A percentile compares a stretch with the other conserved stretches of the same genome.
These are phyloP conservation scores for Paratrypauchen microcephalus DNA, from an alignment of 2,797 vertebrate genomes.

Conservation along the genomic window DNA sequence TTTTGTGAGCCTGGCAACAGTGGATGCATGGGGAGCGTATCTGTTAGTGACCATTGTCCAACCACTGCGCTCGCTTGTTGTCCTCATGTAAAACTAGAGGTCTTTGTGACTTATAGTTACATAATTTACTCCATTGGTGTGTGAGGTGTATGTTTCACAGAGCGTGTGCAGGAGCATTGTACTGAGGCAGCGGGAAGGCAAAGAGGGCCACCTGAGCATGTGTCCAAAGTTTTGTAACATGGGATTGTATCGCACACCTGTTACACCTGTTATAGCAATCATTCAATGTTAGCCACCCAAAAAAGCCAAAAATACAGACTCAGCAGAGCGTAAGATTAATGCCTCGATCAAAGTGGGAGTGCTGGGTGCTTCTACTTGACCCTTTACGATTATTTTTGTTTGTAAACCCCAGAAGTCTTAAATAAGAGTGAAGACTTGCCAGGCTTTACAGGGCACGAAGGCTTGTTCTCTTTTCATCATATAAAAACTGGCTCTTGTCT, in stretches of 20 bases:
- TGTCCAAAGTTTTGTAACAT: not conserved
- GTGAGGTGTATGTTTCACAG: not conserved
- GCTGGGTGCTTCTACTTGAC: not conserved
- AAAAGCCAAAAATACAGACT: not conserved
- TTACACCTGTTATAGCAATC: not conserved
- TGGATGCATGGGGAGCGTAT: not conserved
- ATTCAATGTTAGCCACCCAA: not conserved
- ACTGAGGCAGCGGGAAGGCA: too few relatives aligned
- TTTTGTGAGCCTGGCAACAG: not conserved
- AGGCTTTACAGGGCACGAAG: not conserved
- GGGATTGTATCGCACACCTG: not conserved
- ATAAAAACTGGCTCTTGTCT: not conserved
- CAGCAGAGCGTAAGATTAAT: not conserved
- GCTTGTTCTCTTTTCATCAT: not conserved
- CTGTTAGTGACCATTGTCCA: not conserved
- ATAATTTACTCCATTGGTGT: not conserved
- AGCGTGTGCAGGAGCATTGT: too few relatives aligned
- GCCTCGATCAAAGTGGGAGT: not conserved
- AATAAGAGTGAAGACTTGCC: not conserved
- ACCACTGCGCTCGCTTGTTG: not conserved
- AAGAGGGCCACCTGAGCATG: not conserved
- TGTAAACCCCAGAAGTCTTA: too few relatives aligned
- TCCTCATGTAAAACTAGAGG: not conserved
- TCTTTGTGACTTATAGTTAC: constrained; percentile 4
- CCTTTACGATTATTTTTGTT: not conserved